Base-by-base conservation (phyloP, 2,797 vertebrate genomes). In the Margarornis squamiger region DNA sequence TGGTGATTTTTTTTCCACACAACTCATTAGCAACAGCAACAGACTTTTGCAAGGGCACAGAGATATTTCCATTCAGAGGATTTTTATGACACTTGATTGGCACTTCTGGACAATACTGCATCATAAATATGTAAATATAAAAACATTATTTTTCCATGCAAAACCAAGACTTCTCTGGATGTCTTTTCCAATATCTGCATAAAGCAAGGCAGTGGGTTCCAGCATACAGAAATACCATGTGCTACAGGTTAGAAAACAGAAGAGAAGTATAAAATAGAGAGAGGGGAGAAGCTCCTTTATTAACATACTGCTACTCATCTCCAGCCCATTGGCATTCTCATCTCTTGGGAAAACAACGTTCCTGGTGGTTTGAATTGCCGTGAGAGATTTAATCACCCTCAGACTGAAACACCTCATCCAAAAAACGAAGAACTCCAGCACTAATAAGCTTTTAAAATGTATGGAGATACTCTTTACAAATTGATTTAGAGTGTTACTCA, bases 41-140 rank as follows among this genome's bases (percentile, higher is more conserved):
- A 86, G 66, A 39, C 2, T 75, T 58, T 14, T 72, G 57, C 79
- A 90, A 77, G 72, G 70, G 46, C 80, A 81, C 17, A 22, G 70
- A 77, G 16, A 54, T 12, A 45, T 92, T 76, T 87, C 68, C 34
- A 73, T 52, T 55, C 23, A 18, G 9, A 7, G 39, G 39, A 19
- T 51, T 92, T 88, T 93, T 85, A 11, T 77, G 84, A 92, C 57
- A 77, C 14, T 72, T 77, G 54, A 87, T 68, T 91, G 87, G 46
- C 72, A 66, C 8, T 58, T 68, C 68, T 80, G 81, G 86, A 68
- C 68, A 91, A 43, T 18, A 12, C 29, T 14, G 29, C 27, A 39
- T 43, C 51, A 89, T 46, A 83, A 96, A 90, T 88, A 93, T 34
- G 45, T 62, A 91, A 77, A 89, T 89, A 39, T 0, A 74, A 71